Percentiles rank a stretch among this genome's conserved stretches.
phyloP scores from a whole-genome alignment of 2,113 vertebrate genomes.

The Triplophysa tibetana region DNA sequence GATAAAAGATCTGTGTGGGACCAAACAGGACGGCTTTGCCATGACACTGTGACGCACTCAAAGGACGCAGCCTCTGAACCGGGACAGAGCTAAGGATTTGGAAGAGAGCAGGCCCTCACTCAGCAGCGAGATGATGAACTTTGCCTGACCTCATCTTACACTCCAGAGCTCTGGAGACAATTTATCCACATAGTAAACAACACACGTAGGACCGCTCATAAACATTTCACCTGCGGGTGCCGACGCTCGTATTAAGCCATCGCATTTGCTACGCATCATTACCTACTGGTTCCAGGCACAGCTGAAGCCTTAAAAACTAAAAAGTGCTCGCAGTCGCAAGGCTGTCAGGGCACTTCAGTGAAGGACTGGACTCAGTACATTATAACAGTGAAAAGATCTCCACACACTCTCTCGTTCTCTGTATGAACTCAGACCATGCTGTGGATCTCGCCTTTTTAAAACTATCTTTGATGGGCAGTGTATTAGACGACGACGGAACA shows the following conservation, averaged over 20 bases:
- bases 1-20: too few species aligned
- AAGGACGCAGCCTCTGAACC: too few species aligned
- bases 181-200: background rate
- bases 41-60: too few species aligned
- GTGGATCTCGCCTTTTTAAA: conserved; percentile 22
- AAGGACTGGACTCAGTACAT: background rate
- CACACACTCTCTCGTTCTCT: background rate
- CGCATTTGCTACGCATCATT: background rate
- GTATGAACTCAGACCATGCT: background rate
- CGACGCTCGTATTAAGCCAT: background rate
- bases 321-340: background rate
- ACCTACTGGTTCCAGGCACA: background rate
- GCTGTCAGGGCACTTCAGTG: background rate
- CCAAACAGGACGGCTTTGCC: too few species aligned
- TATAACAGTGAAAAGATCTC: background rate
- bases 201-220: background rate
- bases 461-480: conserved; percentile 31
- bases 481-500: conserved; percentile 28
- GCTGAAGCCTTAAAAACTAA: background rate
- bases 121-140: background rate
- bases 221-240: background rate
- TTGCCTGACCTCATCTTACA: background rate
- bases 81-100: background rate
- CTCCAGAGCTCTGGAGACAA: background rate
- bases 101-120: background rate